Percentiles rank a stretch among this genome's conserved stretches.
phyloP scores from a whole-genome alignment of 2,113 vertebrate species.

The Cariama cristata region DNA sequence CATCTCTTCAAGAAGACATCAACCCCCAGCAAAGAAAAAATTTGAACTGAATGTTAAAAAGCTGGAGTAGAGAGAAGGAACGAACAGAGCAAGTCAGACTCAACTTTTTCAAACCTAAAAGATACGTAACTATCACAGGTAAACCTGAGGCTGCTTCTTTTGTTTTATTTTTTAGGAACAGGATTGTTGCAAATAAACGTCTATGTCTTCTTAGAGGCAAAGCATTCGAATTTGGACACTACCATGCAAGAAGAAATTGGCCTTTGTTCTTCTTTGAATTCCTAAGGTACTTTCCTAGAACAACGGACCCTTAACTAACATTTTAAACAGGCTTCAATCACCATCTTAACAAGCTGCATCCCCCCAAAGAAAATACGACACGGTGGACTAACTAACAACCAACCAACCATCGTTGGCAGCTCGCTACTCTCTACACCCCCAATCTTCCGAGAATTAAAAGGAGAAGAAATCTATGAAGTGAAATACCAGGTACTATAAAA shows the following conservation, averaged over 20 bases:
- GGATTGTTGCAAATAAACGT: background rate
- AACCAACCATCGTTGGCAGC: rapidly evolving
- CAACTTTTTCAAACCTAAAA: background rate
- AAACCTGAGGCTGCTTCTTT: background rate
- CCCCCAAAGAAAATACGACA: background rate
- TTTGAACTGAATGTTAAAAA: background rate
- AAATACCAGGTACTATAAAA: background rate
- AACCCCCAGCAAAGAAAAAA: background rate
- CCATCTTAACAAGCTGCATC: background rate
- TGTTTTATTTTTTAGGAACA: background rate
- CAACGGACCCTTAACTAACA: background rate
- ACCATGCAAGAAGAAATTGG: background rate
- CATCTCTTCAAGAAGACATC: background rate
- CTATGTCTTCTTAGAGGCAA: background rate
- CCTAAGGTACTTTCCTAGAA: background rate
- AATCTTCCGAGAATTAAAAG: background rate
- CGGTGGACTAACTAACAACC: background rate
- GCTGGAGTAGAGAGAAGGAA: background rate
- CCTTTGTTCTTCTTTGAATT: background rate
- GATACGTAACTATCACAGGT: background rate
- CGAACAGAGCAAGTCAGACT: background rate
- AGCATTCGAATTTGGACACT: background rate
- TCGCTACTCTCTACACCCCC: background rate
- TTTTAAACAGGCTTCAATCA: background rate
- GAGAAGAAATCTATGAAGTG: background rate